Conservation (phyloP, 1,140 invertebrate genomes). For the Kradibia gibbosae region DNA sequence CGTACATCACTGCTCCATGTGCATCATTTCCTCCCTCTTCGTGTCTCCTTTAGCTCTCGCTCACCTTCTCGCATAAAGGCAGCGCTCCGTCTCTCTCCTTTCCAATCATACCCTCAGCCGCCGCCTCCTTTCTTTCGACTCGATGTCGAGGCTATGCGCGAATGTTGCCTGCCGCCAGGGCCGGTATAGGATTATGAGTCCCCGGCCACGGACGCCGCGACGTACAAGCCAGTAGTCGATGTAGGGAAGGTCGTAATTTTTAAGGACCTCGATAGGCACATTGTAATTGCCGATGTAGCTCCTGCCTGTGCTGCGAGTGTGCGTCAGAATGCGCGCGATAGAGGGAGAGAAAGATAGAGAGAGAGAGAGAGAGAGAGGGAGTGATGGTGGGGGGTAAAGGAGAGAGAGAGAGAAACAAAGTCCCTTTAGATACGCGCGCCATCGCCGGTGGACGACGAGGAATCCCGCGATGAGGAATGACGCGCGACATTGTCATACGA, state of each 20-base stretch:
- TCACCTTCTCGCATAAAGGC: no score
- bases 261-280: conserved; percentile 48
- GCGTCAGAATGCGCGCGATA: background rate
- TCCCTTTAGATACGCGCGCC: conserved; percentile 34
- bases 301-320: no score
- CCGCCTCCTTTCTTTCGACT: background rate
- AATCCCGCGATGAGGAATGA: conserved; percentile 40
- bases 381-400: no score
- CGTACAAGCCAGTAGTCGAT: conserved; percentile 29
- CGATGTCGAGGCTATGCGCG: conserved; percentile 50
- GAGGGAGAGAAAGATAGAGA: no score
- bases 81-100: background rate
- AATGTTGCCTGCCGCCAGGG: conserved; percentile 45
- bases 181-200: conserved; percentile 17
- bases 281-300: conserved; percentile 47
- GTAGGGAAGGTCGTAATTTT: conserved; percentile 44
- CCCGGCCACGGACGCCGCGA: conserved; percentile 14
- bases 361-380: no score
- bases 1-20: background rate
- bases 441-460: no score
- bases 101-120: conserved; percentile 22
- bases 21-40: no score
- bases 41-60: background rate
- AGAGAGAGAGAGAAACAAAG: no score
- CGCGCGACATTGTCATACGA: conserved; percentile 39